Base-by-base conservation (phyloP, 35 echinoderm and acorn worm genomes). In the Heliocidaris tuberculata region DNA sequence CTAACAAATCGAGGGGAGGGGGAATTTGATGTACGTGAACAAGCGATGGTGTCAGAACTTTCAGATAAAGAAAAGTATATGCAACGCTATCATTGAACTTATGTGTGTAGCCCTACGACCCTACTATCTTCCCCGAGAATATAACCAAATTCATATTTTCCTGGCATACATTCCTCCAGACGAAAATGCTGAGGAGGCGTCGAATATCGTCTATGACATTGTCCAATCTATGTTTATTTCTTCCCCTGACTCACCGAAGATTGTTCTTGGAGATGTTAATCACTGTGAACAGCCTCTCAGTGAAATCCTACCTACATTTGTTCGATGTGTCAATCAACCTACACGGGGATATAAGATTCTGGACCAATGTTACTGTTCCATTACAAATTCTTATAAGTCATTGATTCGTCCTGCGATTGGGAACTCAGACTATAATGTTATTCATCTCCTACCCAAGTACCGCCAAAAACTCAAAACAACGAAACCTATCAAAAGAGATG, bases 261-360 rank as follows among this genome's bases (percentile, higher is more conserved):
- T 95, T 85, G 85, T 95, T 95, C 94, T 95, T 17, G 94, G 94
- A 47, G 94, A 95, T 54, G 31, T 90, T 61, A 95, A 88, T 48
- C 94, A 95, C 48, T 88, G 94, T 71, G 29, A 88, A 27, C 30
- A 32, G 7, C 31, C 29, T 21, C 48, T 35, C 32, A 17, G 24
- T n/a, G n/a, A n/a, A n/a, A n/a, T n/a, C n/a, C n/a, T n/a, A n/a
- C n/a, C n/a, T n/a, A n/a, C n/a, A n/a, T n/a, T n/a, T n/a, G n/a
- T n/a, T n/a, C 31, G 13, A 49, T 15, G 30, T 48, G 32, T 32
- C 5, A 86, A 12, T 50, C 12, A 13, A 8, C 32, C 52, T 31
- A 71, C 24, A 5, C 42, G 60, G 29, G 65, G 15, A 85, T 0
- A 85, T 6, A 21, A 31, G 21, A 65, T 30, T 85, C 9, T 48